Evolutionary conservation across 2,797 vertebrate species (phyloP), one percentile per base, ranked within the genome.

Genomic region (Muraenolepis orangiensis): DNA sequence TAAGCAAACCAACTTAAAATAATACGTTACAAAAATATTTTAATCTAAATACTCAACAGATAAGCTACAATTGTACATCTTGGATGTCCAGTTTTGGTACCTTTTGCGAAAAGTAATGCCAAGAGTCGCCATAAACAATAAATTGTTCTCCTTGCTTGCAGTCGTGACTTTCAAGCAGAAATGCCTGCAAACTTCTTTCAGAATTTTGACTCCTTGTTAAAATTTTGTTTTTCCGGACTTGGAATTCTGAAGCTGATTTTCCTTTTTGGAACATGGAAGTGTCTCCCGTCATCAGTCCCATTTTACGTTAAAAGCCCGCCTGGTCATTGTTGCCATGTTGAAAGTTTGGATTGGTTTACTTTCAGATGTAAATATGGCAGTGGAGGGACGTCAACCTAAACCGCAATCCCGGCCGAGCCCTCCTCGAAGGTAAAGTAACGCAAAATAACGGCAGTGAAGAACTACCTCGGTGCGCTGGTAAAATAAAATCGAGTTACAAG

Each of bases 351-450:
- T 98, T 99, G 96, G 96, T 99, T 98, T 98, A 97, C 97, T 99
- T 99, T 96, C 97, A 99, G 98, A 98, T 98, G 96, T 98, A 97
- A 99, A 99, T 96, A 98, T 98, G 97, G 96, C 98, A 95, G 94
- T 95, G 94, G 97, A 98, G 94, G 95, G 97, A 96, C 98, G 97
- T 93, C 90, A 93, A 88, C 86, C 94, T 97, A 97, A 97, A 95
- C 93, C 94, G 95, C 95, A 95, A 93, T 90, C 96, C 95, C 96
- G 96, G 95, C 96, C 94, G 95, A 99, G 97, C 92, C 97, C 97
- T 83, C 89, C 96, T 93, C 95, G 96, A 97, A 99, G 98, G 98
- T 99, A 99, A 98, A 95, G 96, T 98, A 96, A 94, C 80, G 92
- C 82, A 79, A 88, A 64, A n/a, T n/a, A 89, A 87, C 87, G 80